A percentile compares a stretch with the other conserved stretches of the same genome.
These are phyloP conservation scores for Neodiprion virginianus DNA, from an alignment of 1,140 invertebrate genomes.

Conservation along the genomic window DNA sequence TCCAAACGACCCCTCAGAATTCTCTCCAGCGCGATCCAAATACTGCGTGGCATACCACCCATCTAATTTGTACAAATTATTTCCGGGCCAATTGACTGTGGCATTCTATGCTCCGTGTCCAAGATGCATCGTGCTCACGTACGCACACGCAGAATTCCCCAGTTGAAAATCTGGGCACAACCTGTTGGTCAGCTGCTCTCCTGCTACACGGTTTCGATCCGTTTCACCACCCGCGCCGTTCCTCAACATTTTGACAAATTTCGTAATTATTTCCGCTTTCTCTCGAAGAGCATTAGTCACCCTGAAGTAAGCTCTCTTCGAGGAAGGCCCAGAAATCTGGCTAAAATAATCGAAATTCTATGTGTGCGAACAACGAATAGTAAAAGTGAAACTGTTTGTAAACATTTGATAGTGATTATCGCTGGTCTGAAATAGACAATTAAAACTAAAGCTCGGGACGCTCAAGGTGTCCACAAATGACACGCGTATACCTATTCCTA, in stretches of 20 bases:
- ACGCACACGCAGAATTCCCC: not conserved
- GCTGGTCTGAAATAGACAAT: too few relatives aligned
- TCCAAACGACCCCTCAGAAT: not conserved
- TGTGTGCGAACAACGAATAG: too few relatives aligned
- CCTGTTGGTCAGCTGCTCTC: slow-evolving; percentile 8
- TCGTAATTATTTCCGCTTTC: slow-evolving; percentile 9
- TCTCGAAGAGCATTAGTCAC: not conserved
- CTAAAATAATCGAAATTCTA: too few relatives aligned
- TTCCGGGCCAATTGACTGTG: slow-evolving; percentile 7
- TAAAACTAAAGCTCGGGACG: too few relatives aligned
- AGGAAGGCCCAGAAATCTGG: too few relatives aligned
- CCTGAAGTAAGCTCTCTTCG: not conserved
- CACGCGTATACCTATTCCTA: too few relatives aligned
- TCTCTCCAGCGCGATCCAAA: not conserved
- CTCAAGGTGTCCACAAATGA: too few relatives aligned
- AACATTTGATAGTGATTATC: too few relatives aligned
- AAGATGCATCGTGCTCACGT: not conserved
- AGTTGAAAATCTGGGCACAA: slow-evolving; percentile 6
- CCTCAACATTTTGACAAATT: slow-evolving; percentile 14
- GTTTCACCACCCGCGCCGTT: not conserved
- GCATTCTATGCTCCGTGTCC: not conserved
- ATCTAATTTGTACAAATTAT: slow-evolving; percentile 13
- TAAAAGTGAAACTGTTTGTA: too few relatives aligned
- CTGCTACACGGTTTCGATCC: not conserved
- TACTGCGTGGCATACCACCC: not conserved